These are phyloP conservation scores for Tridacna gigas DNA, from an alignment of 2,888 invertebrate species.

Conservation along the genomic window DNA sequence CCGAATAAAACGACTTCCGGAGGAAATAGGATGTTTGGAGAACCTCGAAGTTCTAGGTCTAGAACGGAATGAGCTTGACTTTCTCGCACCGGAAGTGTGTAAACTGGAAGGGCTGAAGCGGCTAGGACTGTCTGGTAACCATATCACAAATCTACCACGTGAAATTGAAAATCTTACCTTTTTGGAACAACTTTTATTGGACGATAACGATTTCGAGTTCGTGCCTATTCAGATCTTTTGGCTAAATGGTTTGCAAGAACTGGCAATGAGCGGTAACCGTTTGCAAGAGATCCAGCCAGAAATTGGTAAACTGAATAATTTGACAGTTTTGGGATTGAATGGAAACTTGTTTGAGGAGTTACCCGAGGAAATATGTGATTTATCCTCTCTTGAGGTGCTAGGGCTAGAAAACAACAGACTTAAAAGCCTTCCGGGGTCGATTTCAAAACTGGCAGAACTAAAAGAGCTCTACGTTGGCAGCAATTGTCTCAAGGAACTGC, in stretches of 20 bases:
- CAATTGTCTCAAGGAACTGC: constrained; percentile 76
- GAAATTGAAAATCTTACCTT: constrained; percentile 78
- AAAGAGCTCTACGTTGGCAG: constrained; percentile 79
- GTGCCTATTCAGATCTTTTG: constrained; percentile 81
- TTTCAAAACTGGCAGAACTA: constrained; percentile 78
- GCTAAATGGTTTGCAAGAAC: constrained; percentile 76
- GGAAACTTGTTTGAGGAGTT: constrained; percentile 77
- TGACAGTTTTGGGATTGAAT: constrained; percentile 79
- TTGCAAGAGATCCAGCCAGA: constrained; percentile 76
- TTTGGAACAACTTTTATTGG: constrained; percentile 77
- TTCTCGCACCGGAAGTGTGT: constrained; percentile 79
- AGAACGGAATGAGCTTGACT: constrained; percentile 79
- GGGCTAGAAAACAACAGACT: constrained; percentile 80
- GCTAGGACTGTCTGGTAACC: constrained; percentile 81
- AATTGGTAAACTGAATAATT: constrained; percentile 71
- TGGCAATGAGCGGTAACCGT: constrained; percentile 80
- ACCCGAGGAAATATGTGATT: constrained; percentile 75
- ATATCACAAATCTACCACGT: constrained; percentile 79
- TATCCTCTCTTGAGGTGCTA: constrained; percentile 73
- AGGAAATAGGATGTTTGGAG: constrained; percentile 72
- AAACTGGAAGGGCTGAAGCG: constrained; percentile 75
- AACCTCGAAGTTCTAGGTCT: constrained; percentile 77
- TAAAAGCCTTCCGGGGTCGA: constrained; percentile 72
- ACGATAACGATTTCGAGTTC: constrained; percentile 82
- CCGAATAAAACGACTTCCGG: constrained; percentile 73